phyloP scores from a whole-genome alignment of 2,888 invertebrate species.

The Caenorhabditis uteleia region DNA sequence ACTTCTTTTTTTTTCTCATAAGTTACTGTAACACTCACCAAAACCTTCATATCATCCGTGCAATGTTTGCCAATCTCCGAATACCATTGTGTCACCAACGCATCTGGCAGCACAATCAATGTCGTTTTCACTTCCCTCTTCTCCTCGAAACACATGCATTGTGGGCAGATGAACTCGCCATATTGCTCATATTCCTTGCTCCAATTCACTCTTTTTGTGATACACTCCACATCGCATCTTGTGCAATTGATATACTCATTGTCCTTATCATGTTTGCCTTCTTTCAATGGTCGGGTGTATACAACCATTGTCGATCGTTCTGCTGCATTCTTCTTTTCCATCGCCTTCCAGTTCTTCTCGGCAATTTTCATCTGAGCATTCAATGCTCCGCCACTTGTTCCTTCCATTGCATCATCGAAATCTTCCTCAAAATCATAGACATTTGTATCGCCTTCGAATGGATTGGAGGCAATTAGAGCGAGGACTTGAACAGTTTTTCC shows the following conservation, averaged over 20 bases:
- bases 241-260: not conserved
- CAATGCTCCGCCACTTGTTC: not conserved
- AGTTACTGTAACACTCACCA: conserved; percentile 23
- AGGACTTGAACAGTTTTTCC: conserved; percentile 83
- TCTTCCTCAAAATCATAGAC: not conserved
- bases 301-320: not conserved
- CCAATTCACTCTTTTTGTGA: conserved; percentile 8
- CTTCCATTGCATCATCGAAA: not conserved
- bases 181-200: not conserved
- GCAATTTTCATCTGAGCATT: conserved; percentile 12
- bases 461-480: conserved; percentile 73
- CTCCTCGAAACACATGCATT: conserved; percentile 2
- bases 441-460: not conserved
- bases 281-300: too few species aligned
- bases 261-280: not conserved
- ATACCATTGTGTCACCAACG: conserved; percentile 79
- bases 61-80: conserved; percentile 74
- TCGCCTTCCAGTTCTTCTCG: conserved; percentile 6
- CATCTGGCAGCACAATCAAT: conserved; percentile 78
- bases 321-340: too few species aligned
- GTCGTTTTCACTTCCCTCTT: conserved; percentile 71
- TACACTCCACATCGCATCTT: not conserved
- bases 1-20: not conserved
- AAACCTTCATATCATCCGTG: conserved; percentile 50
- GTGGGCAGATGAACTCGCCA: conserved; percentile 14